These are phyloP conservation scores for Temnopleurus reevesii DNA, from an alignment of 53 echinoderm and acorn worm species.

Conservation along the genomic window DNA sequence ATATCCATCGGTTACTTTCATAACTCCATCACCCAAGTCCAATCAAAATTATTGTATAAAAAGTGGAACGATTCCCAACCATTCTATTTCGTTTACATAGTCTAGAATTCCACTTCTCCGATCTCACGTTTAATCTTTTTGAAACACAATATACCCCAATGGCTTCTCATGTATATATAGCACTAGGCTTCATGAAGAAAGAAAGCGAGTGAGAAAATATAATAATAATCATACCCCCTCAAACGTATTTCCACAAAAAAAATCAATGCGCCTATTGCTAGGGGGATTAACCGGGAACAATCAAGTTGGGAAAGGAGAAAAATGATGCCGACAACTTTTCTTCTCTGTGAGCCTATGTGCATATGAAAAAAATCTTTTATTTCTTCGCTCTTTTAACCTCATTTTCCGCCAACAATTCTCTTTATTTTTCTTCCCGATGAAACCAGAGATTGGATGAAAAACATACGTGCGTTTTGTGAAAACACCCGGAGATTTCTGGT, in stretches of 20 bases:
- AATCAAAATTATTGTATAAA: slow-evolving; percentile 17
- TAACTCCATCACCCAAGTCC: background rate
- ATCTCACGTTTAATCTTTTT: slow-evolving; percentile 38
- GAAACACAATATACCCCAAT: slow-evolving; percentile 58
- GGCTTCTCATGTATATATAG: slow-evolving; percentile 11
- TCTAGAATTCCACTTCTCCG: slow-evolving; percentile 56
- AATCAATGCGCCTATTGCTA: slow-evolving; percentile 53
- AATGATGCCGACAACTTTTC: background rate
- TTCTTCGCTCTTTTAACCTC: slow-evolving; percentile 52
- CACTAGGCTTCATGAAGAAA: background rate
- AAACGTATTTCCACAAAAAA: slow-evolving; percentile 36
- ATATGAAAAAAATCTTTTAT: slow-evolving; percentile 46
- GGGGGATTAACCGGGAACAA: slow-evolving; percentile 41
- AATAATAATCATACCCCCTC: slow-evolving; percentile 51
- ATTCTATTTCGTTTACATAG: slow-evolving; percentile 55
- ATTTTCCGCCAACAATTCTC: slow-evolving; percentile 35
- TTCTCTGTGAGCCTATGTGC: slow-evolving; percentile 13
- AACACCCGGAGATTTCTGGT: slow-evolving; percentile 43
- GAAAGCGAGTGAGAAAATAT: slow-evolving; percentile 43
- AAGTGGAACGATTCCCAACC: slow-evolving; percentile 20
- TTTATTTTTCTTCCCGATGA: slow-evolving; percentile 35
- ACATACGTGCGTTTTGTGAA: slow-evolving; percentile 58
- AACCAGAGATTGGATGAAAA: slow-evolving; percentile 33
- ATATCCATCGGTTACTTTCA: background rate
- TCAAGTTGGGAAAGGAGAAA: slow-evolving; percentile 8